phyloP scores from a whole-genome alignment of 1,140 invertebrate genomes.

The Drosophila tani region DNA sequence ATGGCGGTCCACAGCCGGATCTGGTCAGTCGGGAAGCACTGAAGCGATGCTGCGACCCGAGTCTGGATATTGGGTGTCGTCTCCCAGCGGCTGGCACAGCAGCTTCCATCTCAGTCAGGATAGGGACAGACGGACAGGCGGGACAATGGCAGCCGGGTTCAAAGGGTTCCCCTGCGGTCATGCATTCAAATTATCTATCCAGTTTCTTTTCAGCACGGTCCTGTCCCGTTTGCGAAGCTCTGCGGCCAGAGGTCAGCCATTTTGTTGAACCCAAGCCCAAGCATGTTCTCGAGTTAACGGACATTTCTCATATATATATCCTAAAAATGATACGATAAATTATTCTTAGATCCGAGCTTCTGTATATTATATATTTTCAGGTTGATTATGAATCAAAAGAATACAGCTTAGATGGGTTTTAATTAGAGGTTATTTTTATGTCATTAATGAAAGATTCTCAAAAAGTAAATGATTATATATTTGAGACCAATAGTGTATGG shows the following conservation, averaged over 20 bases:
- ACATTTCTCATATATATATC: constrained; percentile 65
- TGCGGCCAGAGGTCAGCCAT: constrained; percentile 67
- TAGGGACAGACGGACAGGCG: constrained; percentile 37
- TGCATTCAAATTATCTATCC: constrained; percentile 77
- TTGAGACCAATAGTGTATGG: not conserved
- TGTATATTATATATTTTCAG: not conserved
- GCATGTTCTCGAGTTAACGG: constrained; percentile 74
- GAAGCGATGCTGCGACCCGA: constrained; percentile 43
- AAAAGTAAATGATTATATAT: not conserved
- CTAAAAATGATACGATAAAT: not conserved
- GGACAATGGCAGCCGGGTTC: constrained; percentile 69
- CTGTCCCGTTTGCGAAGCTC: constrained; percentile 35
- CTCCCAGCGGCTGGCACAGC: constrained; percentile 38
- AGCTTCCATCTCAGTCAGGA: constrained; percentile 34
- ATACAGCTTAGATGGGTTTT: not conserved
- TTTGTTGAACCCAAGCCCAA: constrained; percentile 62
- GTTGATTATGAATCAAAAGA: not conserved
- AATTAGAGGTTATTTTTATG: not conserved
- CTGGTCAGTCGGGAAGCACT: constrained; percentile 70
- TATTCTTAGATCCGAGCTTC: not conserved
- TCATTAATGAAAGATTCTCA: not conserved
- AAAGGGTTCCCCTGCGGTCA: constrained; percentile 76
- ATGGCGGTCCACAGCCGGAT: constrained; percentile 74
- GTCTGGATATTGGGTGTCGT: constrained; percentile 46
- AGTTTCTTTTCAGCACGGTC: constrained; percentile 46